Percentiles rank a stretch among this genome's conserved stretches.
Conservation (phyloP, 2,888 invertebrate species). For the Hofmannophila pseudospretella region DNA sequence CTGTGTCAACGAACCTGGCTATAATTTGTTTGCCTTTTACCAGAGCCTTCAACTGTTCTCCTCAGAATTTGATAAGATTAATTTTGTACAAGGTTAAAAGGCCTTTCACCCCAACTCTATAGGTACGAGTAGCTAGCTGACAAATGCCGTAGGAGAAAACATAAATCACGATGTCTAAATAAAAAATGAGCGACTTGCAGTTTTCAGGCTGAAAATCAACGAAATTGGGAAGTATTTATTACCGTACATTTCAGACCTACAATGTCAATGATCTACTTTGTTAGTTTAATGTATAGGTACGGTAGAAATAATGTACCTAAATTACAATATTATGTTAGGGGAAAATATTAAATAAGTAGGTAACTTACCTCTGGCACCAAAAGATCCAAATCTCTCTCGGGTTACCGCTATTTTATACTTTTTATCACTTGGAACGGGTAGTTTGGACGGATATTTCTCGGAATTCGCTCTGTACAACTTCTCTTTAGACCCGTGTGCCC, state of each 20-base stretch:
- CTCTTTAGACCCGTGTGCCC: constrained; percentile 87
- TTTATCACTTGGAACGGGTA: constrained; percentile 75
- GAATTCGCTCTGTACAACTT: constrained; percentile 83
- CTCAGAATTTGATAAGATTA: constrained; percentile 2
- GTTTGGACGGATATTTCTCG: constrained; percentile 77
- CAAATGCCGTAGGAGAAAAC: constrained; percentile 2
- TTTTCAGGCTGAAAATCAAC: too few relatives aligned
- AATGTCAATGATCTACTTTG: too few relatives aligned
- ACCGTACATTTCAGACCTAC: too few relatives aligned
- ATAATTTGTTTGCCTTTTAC: not conserved
- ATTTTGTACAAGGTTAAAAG: constrained; percentile 8
- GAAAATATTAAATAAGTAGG: too few relatives aligned
- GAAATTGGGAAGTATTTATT: too few relatives aligned
- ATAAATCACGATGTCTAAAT: constrained; percentile 4
- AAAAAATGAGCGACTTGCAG: not conserved
- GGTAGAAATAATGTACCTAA: too few relatives aligned
- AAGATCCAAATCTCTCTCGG: constrained; percentile 83
- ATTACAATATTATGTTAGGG: too few relatives aligned
- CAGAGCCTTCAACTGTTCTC: constrained; percentile 2
- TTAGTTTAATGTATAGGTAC: too few relatives aligned
- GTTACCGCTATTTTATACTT: constrained; percentile 79
- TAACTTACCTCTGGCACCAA: constrained; percentile 81
- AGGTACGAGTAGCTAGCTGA: not conserved
- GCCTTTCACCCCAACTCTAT: constrained; percentile 8
- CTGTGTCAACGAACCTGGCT: not conserved